Evolutionary conservation across 2,797 vertebrate species (phyloP).

Genomic region (Alca torda): DNA sequence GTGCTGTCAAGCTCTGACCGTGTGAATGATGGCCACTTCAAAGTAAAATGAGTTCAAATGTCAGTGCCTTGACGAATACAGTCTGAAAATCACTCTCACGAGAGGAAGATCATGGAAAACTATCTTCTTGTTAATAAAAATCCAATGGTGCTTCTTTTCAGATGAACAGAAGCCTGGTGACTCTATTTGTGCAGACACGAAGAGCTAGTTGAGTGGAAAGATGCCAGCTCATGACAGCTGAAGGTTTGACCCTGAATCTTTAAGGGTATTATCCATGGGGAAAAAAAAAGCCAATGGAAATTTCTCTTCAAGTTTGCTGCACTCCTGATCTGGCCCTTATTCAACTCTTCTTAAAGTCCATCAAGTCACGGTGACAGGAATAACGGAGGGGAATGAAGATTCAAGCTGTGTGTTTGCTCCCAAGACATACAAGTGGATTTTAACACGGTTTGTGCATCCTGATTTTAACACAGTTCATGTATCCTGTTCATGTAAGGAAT

Average conservation of each 20-base stretch:
- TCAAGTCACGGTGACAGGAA: background rate
- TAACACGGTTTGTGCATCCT: background rate
- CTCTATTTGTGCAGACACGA: background rate
- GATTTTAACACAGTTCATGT: background rate
- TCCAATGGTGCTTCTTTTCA: background rate
- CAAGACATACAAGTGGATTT: background rate
- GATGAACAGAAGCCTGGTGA: background rate
- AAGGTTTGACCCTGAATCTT: constrained; percentile 9
- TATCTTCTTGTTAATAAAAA: background rate
- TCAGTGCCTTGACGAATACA: background rate
- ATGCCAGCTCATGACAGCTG: constrained; percentile 10
- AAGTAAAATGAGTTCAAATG: background rate
- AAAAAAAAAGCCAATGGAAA: background rate
- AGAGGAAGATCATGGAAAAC: background rate
- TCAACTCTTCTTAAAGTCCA: background rate
- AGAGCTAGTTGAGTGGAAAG: background rate
- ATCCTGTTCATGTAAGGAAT: background rate
- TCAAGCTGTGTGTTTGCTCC: background rate
- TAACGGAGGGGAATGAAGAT: background rate
- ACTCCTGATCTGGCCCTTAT: background rate
- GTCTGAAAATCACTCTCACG: background rate
- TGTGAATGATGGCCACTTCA: background rate
- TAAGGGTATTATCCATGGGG: background rate
- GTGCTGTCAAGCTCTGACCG: background rate
- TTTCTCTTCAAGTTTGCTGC: background rate